Evolutionary conservation across 2,888 invertebrate species (phyloP), one percentile per base, ranked within the genome.

Genomic region (Hyppa rectilinea): DNA sequence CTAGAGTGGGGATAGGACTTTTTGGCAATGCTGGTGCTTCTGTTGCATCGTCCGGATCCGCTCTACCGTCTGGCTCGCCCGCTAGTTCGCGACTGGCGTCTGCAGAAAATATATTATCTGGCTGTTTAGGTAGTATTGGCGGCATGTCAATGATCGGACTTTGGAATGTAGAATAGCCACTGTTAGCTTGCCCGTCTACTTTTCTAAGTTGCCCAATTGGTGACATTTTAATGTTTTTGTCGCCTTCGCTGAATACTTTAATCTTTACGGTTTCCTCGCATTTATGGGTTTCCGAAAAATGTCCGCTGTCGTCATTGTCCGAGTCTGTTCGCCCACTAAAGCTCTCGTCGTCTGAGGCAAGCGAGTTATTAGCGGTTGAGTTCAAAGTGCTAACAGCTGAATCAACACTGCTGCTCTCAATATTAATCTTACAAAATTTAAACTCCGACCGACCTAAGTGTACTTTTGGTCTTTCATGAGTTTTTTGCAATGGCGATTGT

Each of bases 61-160:
- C 98, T 84, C 98, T 97, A n/a, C 98, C 98, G 87, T 98, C 98
- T 0, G 98, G 98, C 87, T 98, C 98, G 12, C 98, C 98, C 12
- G 98, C 98, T 81, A 97, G 93, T 87, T 98, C 98, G 38, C 98
- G 96, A 89, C 97, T 98, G 61, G 97, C 97, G 87, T 96, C 96
- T n/a, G 94, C 94, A 17, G 96, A 95, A 87, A 96, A 96, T 62
- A 96, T 88, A 74, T 88, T 88, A 80, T 95, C 95, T 52, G 91
- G 82, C 75, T 92, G 91, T 87, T 96, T 96, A 12, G 96, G 93
- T 78, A 96, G 87, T 78, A 96, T 96, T 29, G 93, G 81, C 60
- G 96, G 96, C 93, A 96, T 91, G 84, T 96, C 96, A 79, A 95
- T 93, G 75, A 96, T 94, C 72, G 95, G 95, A 85, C 90, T 92